phyloP scores from a whole-genome alignment of 2,113 vertebrate genomes.

The Psophia crepitans region DNA sequence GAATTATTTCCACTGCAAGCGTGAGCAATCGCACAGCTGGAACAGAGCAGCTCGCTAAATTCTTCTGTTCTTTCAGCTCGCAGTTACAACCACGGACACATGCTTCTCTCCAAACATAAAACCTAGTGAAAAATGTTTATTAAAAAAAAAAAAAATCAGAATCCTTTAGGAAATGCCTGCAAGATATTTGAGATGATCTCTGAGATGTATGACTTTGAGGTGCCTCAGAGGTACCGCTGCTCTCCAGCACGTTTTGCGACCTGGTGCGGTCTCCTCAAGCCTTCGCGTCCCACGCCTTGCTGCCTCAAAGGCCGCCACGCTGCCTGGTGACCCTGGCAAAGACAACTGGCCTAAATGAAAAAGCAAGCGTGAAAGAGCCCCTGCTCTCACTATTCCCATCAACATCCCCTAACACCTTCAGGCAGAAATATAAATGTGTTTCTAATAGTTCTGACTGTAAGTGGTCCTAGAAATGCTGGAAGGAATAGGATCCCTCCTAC shows the following conservation, averaged over 20 bases:
- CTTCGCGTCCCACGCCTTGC: not conserved
- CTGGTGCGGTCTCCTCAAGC: not conserved
- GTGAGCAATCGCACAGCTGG: not conserved
- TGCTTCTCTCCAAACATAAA: not conserved
- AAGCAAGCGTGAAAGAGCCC: not conserved
- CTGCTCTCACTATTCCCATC: not conserved
- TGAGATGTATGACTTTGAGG: not conserved
- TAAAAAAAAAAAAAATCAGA: not conserved
- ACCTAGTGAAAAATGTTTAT: not conserved
- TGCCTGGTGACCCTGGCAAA: not conserved
- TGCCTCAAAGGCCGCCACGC: not conserved
- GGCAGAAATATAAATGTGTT: not conserved
- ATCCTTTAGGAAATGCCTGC: not conserved
- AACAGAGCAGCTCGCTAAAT: not conserved
- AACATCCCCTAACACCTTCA: not conserved
- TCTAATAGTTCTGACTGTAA: not conserved
- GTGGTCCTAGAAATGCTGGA: not conserved
- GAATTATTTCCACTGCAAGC: not conserved
- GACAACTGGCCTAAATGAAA: not conserved
- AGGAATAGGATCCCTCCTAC: not conserved
- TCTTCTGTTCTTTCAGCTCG: not conserved
- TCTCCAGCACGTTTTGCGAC: not conserved
- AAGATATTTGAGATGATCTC: not conserved
- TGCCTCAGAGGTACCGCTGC: not conserved
- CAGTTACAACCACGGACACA: not conserved